These are phyloP conservation scores for Lordiphosa andalusiaca DNA, from an alignment of 2,888 invertebrate species.

Conservation along the genomic window DNA sequence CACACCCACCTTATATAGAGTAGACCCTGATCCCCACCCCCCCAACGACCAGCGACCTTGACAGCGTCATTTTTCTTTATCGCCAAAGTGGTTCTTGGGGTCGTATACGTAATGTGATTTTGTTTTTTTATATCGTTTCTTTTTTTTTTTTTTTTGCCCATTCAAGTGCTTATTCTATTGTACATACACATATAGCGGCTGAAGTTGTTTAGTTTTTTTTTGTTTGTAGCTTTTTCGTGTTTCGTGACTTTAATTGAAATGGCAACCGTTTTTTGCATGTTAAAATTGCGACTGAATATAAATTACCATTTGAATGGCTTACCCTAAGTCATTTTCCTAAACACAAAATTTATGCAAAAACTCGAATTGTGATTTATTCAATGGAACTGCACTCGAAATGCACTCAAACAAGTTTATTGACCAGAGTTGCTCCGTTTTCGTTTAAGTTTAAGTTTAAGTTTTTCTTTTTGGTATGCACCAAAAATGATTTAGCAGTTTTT, in stretches of 20 bases:
- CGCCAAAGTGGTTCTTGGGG: constrained; percentile 44
- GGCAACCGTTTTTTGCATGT: constrained; percentile 10
- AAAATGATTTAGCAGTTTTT: constrained; percentile 29
- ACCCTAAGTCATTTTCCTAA: no score
- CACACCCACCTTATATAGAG: constrained; percentile 12
- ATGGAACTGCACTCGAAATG: constrained; percentile 40
- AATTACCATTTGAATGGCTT: neutral
- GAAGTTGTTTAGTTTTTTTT: constrained; percentile 25
- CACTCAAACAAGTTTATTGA: constrained; percentile 33
- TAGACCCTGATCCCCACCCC: constrained; percentile 29
- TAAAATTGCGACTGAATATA: constrained; percentile 9
- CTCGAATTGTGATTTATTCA: constrained; percentile 16
- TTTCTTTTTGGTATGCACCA: constrained; percentile 20
- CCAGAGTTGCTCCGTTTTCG: constrained; percentile 17
- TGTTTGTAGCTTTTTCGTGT: constrained; percentile 7
- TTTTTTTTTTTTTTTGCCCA: constrained; percentile 15
- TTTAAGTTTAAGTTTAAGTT: constrained; percentile 14
- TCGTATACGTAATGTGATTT: constrained; percentile 47
- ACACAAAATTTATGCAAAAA: constrained; percentile 36
- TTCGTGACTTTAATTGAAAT: constrained; percentile 60
- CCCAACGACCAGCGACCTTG: constrained; percentile 51
- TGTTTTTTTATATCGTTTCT: constrained; percentile 12
- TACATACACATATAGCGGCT: neutral
- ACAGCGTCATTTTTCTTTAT: constrained; percentile 60
- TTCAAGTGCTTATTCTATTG: constrained; percentile 27